Conservation (phyloP, 1,140 invertebrate species). For the Drosophila ercepeae region DNA sequence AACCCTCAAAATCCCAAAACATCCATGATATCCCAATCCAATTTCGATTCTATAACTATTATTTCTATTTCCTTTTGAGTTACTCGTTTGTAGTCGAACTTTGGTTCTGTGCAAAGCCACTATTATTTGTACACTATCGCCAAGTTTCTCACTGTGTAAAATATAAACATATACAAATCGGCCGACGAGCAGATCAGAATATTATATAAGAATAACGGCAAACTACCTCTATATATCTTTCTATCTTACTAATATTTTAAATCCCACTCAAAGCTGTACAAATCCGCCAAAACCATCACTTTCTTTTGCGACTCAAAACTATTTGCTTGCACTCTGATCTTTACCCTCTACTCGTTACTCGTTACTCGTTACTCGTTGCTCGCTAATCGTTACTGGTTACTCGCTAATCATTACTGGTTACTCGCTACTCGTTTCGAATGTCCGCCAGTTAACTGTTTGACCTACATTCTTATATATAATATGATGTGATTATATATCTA, state of each 20-base stretch:
- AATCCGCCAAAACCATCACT: slow-evolving; percentile 45
- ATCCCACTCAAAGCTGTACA: slow-evolving; percentile 52
- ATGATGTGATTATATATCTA: slow-evolving; percentile 16
- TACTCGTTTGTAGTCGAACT: slow-evolving; percentile 41
- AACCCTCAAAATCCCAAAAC: slow-evolving; percentile 10
- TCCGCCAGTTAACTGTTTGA: slow-evolving; percentile 26
- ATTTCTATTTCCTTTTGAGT: slow-evolving; percentile 14
- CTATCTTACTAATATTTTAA: slow-evolving; percentile 13
- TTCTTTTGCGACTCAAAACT: slow-evolving; percentile 34
- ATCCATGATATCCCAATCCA: neutral
- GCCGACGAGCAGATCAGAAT: slow-evolving; percentile 50
- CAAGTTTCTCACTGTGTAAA: slow-evolving; percentile 59
- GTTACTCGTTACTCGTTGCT: slow-evolving; percentile 33
- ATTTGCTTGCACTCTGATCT: slow-evolving; percentile 33
- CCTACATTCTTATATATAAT: neutral
- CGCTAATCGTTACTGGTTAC: slow-evolving; percentile 29
- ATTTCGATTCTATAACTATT: slow-evolving; percentile 10
- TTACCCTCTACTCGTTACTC: slow-evolving; percentile 24
- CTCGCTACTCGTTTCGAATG: slow-evolving; percentile 35
- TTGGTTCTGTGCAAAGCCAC: slow-evolving; percentile 37
- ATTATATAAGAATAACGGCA: slow-evolving; percentile 71
- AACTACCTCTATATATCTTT: slow-evolving; percentile 12
- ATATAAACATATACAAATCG: slow-evolving; percentile 26
- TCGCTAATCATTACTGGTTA: slow-evolving; percentile 34
- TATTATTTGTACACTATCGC: slow-evolving; percentile 73